A percentile compares a stretch with the other conserved stretches of the same genome.
Evolutionary conservation across 1,140 invertebrate species (phyloP).

Genomic region (Leptestheria dahalacensis): DNA sequence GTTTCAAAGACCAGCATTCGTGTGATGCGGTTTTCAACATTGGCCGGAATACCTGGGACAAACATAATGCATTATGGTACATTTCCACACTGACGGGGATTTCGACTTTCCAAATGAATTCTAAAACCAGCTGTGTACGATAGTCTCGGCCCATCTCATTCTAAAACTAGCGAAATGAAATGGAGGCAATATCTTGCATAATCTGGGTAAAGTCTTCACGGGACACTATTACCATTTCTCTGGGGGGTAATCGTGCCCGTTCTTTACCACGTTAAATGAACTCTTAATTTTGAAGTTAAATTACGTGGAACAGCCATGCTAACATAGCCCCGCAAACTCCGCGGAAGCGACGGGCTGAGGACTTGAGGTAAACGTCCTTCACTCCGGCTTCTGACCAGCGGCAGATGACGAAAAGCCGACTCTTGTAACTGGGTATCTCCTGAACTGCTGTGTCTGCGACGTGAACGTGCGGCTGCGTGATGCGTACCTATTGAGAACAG

Average conservation of each 20-base stretch:
- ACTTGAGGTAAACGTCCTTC: neutral
- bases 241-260: no score
- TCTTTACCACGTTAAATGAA: no score
- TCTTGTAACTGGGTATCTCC: slow-evolving; percentile 2
- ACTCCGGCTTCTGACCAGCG: slow-evolving; percentile 2
- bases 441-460: neutral
- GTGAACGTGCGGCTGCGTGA: neutral
- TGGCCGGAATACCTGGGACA: slow-evolving; percentile 32
- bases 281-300: neutral
- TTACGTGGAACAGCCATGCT: neutral
- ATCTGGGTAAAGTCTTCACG: neutral
- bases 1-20: slow-evolving; percentile 27
- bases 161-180: neutral
- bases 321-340: neutral
- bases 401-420: neutral
- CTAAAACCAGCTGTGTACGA: neutral
- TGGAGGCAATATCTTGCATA: neutral
- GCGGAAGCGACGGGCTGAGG: neutral
- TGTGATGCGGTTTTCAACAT: slow-evolving; percentile 37
- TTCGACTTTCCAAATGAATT: neutral
- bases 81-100: neutral
- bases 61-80: slow-evolving; percentile 18
- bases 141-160: slow-evolving; percentile 6
- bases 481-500: neutral
- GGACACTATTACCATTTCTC: no score